Evolutionary conservation across 2,888 invertebrate species (phyloP).

Genomic region (Cheilosia vulpina): DNA sequence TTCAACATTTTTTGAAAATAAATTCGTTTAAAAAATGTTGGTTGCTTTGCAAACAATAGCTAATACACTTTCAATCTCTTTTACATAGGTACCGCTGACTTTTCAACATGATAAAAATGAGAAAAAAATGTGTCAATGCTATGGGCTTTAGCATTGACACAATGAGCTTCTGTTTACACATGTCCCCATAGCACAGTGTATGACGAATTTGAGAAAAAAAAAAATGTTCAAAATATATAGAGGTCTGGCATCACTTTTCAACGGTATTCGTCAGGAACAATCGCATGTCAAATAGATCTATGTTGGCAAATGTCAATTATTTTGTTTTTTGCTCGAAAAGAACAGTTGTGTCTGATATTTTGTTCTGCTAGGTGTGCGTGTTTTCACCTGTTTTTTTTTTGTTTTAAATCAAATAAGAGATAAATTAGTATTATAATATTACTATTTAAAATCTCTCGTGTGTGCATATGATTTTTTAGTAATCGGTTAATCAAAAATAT

Average conservation of each 20-base stretch:
- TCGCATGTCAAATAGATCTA: neutral
- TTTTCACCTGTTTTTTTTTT: constrained; percentile 3
- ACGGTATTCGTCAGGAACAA: neutral
- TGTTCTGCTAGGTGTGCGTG: constrained; percentile 7
- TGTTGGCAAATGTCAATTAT: constrained; percentile 29
- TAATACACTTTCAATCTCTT: too few species aligned
- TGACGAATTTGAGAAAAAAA: too few species aligned
- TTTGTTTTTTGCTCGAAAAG: constrained; percentile 18
- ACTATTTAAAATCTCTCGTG: neutral
- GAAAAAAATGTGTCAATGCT: too few species aligned
- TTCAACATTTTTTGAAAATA: too few species aligned
- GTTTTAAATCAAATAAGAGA: constrained; percentile 25
- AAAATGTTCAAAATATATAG: too few species aligned
- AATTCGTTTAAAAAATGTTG: too few species aligned
- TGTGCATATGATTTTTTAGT: neutral
- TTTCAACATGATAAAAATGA: too few species aligned
- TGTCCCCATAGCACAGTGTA: too few species aligned
- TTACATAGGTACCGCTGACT: too few species aligned
- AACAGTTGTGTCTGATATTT: constrained; percentile 54
- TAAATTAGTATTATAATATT: constrained; percentile 12
- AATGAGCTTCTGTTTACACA: too few species aligned
- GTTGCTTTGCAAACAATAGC: too few species aligned
- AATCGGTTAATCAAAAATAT: neutral
- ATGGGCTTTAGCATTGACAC: too few species aligned
- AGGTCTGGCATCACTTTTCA: constrained; percentile 6